Evolutionary conservation across 2,113 vertebrate species (phyloP).

Genomic region (Bubo scandiacus): DNA sequence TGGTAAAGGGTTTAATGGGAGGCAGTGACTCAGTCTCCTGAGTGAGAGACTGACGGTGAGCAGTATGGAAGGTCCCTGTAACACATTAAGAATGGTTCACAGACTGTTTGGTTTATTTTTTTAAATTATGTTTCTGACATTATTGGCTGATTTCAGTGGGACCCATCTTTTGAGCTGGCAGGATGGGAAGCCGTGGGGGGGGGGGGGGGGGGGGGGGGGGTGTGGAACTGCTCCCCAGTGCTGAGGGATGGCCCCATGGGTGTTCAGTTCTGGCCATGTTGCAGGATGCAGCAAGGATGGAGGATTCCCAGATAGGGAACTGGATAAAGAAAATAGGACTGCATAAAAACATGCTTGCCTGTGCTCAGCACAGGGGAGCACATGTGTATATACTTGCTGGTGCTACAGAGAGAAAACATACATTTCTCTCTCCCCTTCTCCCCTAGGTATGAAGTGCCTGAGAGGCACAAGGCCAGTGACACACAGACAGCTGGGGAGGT

Average conservation of each 20-base stretch:
- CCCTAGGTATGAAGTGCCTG: not conserved
- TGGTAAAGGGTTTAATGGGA: not conserved
- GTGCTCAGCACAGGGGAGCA: not conserved
- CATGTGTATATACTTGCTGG: not conserved
- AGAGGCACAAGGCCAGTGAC: not conserved
- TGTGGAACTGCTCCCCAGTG: not conserved
- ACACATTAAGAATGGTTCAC: not conserved
- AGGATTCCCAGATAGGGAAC: not conserved
- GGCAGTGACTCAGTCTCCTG: not conserved
- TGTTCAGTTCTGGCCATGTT: not conserved
- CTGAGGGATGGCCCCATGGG: not conserved
- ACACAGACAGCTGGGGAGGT: not conserved
- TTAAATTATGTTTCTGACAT: not conserved
- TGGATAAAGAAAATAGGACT: not conserved
- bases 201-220: too few relatives aligned
- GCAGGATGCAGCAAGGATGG: not conserved
- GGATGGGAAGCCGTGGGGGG: not conserved
- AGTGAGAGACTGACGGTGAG: fast-evolving
- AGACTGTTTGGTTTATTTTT: not conserved
- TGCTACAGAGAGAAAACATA: not conserved
- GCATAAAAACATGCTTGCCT: not conserved
- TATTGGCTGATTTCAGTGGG: not conserved
- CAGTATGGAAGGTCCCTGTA: not conserved
- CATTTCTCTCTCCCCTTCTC: not conserved
- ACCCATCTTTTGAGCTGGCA: not conserved